These are phyloP conservation scores for Pomacea maculata DNA, from an alignment of 1,140 invertebrate species.

Conservation along the genomic window DNA sequence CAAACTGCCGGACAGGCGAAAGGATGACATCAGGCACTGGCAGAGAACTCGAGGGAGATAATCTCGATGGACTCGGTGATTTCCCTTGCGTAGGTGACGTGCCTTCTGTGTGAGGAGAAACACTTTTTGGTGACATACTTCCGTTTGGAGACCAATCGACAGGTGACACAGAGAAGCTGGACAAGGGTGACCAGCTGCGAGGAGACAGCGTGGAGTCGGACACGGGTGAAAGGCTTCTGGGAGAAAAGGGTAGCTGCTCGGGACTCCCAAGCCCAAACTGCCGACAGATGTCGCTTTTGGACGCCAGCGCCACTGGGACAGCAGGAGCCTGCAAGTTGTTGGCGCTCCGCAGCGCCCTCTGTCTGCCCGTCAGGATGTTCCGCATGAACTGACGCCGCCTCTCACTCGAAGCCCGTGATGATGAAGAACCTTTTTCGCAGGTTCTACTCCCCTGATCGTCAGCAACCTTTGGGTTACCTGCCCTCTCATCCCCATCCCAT, in stretches of 20 bases:
- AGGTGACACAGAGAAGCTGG: neutral
- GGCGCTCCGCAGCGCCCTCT: too few relatives aligned
- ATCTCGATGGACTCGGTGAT: too few relatives aligned
- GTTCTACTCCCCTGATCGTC: too few relatives aligned
- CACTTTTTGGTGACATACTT: neutral
- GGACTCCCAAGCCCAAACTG: neutral
- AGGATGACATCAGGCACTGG: neutral
- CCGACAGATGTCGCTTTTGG: too few relatives aligned
- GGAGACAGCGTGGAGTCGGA: neutral
- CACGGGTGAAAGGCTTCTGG: slow-evolving; percentile 5
- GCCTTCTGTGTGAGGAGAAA: neutral
- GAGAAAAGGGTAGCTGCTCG: neutral
- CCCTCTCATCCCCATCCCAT: too few relatives aligned
- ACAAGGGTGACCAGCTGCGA: neutral
- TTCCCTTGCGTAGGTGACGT: neutral
- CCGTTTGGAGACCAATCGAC: neutral
- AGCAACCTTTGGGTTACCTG: too few relatives aligned
- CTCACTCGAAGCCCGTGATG: too few relatives aligned
- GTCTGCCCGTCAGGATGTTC: too few relatives aligned
- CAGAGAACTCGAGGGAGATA: neutral
- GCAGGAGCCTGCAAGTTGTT: too few relatives aligned
- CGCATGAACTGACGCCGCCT: too few relatives aligned
- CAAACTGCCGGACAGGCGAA: neutral
- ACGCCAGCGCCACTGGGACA: too few relatives aligned
- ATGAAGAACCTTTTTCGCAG: too few relatives aligned